Conservation (phyloP, 2,797 vertebrate genomes). For the Pseudochromis fuscus region DNA sequence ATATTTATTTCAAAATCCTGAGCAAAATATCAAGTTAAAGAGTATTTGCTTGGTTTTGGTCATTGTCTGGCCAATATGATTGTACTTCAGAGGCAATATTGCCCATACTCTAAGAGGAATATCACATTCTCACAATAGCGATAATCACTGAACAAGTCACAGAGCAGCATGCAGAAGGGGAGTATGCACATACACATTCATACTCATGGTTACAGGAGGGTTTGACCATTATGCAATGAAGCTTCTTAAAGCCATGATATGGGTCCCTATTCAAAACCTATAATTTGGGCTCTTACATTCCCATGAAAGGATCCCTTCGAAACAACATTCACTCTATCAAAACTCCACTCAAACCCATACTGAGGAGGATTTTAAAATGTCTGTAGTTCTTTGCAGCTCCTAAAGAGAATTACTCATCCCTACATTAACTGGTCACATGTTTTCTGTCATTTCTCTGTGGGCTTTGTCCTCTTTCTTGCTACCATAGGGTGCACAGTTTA, state of each 20-base stretch:
- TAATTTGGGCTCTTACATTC: background rate
- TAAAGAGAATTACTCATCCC: slow-evolving; percentile 8
- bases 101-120: slow-evolving; percentile 76
- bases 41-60: slow-evolving; percentile 85
- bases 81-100: slow-evolving; percentile 81
- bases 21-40: slow-evolving; percentile 85
- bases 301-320: slow-evolving; percentile 26
- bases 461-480: background rate
- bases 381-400: slow-evolving; percentile 21
- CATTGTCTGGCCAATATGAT: slow-evolving; percentile 82
- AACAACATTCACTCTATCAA: slow-evolving; percentile 24
- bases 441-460: background rate
- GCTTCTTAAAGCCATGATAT: slow-evolving; percentile 29
- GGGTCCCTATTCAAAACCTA: slow-evolving; percentile 28
- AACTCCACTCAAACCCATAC: slow-evolving; percentile 23
- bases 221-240: slow-evolving; percentile 35
- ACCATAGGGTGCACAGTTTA: background rate
- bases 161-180: slow-evolving; percentile 80
- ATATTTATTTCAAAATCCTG: slow-evolving; percentile 84
- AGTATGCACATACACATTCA: slow-evolving; percentile 65
- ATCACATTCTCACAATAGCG: slow-evolving; percentile 78
- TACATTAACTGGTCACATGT: background rate
- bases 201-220: slow-evolving; percentile 49
- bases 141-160: slow-evolving; percentile 79
- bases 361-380: background rate